Percentiles rank a stretch among this genome's conserved stretches.
Conservation (phyloP, 2,888 invertebrate genomes). For the Rhagonycha lutea region DNA sequence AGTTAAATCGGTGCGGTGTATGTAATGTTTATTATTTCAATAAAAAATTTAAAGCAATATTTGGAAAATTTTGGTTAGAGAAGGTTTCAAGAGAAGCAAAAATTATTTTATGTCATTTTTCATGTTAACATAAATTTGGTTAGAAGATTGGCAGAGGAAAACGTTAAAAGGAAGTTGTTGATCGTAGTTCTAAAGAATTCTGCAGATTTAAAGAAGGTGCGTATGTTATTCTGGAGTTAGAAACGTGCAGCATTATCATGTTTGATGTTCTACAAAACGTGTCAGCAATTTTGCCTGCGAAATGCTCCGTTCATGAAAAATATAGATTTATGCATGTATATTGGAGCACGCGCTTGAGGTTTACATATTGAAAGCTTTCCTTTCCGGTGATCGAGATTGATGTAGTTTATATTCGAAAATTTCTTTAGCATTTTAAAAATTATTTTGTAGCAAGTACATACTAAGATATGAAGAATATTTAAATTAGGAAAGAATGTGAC, state of each 20-base stretch:
- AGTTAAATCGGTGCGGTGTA: neutral
- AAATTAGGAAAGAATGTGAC: slow-evolving; percentile 39
- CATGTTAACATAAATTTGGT: slow-evolving; percentile 20
- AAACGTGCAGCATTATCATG: slow-evolving; percentile 41
- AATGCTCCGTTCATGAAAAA: slow-evolving; percentile 26
- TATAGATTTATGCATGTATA: slow-evolving; percentile 33
- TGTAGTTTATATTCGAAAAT: slow-evolving; percentile 8
- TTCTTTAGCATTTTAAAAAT: slow-evolving; percentile 21
- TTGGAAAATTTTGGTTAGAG: neutral
- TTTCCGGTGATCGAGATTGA: slow-evolving; percentile 19
- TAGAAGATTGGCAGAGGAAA: slow-evolving; percentile 5
- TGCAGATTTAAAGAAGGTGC: slow-evolving; percentile 20
- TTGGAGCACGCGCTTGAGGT: slow-evolving; percentile 22
- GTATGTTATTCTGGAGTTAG: slow-evolving; percentile 28
- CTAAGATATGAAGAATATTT: slow-evolving; percentile 22
- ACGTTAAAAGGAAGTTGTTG: slow-evolving; percentile 8
- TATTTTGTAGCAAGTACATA: slow-evolving; percentile 14
- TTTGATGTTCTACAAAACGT: slow-evolving; percentile 41
- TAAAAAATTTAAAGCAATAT: neutral
- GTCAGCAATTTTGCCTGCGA: slow-evolving; percentile 38
- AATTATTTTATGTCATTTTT: slow-evolving; percentile 11
- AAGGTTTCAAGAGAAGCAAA: slow-evolving; percentile 9
- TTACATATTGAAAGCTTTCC: slow-evolving; percentile 22
- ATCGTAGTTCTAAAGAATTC: slow-evolving; percentile 19
- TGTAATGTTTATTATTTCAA: neutral